Base-by-base conservation (phyloP, 2,113 vertebrate species). In the Hystrix brachyura region DNA sequence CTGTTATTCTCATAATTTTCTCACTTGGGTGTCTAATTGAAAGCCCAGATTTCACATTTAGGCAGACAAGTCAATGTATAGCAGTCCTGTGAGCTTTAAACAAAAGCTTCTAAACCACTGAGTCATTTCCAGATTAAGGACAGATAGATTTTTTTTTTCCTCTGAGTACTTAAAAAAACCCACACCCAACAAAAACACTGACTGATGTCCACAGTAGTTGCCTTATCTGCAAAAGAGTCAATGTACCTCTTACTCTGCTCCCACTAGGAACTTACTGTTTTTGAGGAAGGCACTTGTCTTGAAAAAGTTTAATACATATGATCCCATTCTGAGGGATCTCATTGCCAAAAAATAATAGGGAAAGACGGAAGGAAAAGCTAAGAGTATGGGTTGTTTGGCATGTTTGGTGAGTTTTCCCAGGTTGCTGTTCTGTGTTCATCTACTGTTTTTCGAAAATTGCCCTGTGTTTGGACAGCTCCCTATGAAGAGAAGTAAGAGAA, bases 81-180 rank as follows among this genome's bases (percentile, higher is more conserved):
- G 82, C 90, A 95, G 79, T 94, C 67, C 81, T 64, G 32, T 94
- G 81, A 90, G 90, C 32, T 95, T 94, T 97, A 96, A 97, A 98
- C 82, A 97, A 97, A 97, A 95, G 84, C 85, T 98, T 96, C 62
- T 95, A 96, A 97, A 97, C 59, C 67, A 97, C 59, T 74, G 65
- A 97, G 84, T 94, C 94, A 97, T 94, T 95, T 97, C 72, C 87
- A 95, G 80, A 97, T 97, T 95, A 97, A 96, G 92, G 94, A 96
- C 96, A 96, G 95, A 97, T 98, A 95, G 95, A 91, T 96, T 60
- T 18, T 27, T 59, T 85, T 84, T 91, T 86, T 88, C 76, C 81
- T 51, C 55, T 79, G 17, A 84, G 76, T 65, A 93, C 46, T 95
- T 87, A 82, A 90, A 81, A 87, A 34, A 51, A 86, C 17, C 23